A percentile compares a stretch with the other conserved stretches of the same genome.
These are phyloP conservation scores for Podarcis muralis DNA, from an alignment of 2,113 vertebrate species.

Conservation along the genomic window DNA sequence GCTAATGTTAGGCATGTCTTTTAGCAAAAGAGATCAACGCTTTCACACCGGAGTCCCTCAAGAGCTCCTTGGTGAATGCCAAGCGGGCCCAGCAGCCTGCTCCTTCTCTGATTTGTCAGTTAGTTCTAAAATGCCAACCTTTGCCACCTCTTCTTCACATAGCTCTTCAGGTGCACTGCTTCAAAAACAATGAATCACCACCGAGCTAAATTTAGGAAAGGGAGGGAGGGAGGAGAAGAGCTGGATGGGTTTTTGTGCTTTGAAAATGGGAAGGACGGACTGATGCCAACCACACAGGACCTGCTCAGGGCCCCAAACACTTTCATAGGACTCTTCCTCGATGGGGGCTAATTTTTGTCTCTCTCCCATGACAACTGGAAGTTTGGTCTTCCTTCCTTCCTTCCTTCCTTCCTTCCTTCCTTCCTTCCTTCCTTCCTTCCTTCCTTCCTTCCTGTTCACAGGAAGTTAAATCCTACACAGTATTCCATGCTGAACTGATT, in stretches of 20 bases:
- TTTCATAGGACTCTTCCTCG: not conserved
- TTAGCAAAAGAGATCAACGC: not conserved
- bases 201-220: not conserved
- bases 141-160: not conserved
- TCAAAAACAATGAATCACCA: not conserved
- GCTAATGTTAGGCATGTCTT: not conserved
- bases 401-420: too few relatives aligned
- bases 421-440: too few relatives aligned
- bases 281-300: not conserved
- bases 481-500: too few relatives aligned
- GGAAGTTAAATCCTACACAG: not conserved
- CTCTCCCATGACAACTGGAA: not conserved
- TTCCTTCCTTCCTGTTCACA: not conserved
- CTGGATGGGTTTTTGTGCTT: not conserved
- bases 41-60: not conserved
- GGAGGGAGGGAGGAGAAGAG: not conserved
- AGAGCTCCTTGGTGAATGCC: not conserved
- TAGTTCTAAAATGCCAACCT: not conserved
- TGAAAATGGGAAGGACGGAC: not conserved
- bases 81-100: rapidly evolving
- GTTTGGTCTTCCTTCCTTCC: not conserved
- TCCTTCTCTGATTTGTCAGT: not conserved
- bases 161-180: not conserved
- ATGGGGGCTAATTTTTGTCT: not conserved
- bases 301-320: too few relatives aligned